Conservation (phyloP, 2,888 invertebrate species). For the Rhagonycha lutea region DNA sequence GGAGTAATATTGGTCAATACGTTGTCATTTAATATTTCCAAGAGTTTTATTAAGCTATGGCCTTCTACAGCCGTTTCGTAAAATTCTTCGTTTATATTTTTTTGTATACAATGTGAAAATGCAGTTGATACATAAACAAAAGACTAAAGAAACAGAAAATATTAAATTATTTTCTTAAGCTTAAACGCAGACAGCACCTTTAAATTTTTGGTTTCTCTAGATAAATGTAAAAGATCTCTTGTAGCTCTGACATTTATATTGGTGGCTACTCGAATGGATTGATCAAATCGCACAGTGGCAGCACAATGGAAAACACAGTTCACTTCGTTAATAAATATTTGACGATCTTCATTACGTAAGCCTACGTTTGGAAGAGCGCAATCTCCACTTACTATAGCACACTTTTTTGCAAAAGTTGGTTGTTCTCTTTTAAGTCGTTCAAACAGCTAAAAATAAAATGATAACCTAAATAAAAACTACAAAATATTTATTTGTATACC, state of each 20-base stretch:
- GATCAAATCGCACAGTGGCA: slow-evolving; percentile 61
- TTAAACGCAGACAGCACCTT: slow-evolving; percentile 52
- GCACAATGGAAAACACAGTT: slow-evolving; percentile 56
- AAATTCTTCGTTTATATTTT: slow-evolving; percentile 47
- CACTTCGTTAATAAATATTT: slow-evolving; percentile 56
- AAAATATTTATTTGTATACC: slow-evolving; percentile 53
- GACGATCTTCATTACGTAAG: slow-evolving; percentile 55
- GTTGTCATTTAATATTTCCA: slow-evolving; percentile 49
- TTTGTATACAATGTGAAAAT: slow-evolving; percentile 38
- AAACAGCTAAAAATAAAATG: slow-evolving; percentile 54
- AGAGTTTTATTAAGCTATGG: slow-evolving; percentile 50
- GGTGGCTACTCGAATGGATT: slow-evolving; percentile 56
- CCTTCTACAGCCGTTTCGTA: slow-evolving; percentile 57
- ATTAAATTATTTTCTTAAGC: not conserved
- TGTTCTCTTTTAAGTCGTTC: slow-evolving; percentile 54
- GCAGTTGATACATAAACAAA: slow-evolving; percentile 45
- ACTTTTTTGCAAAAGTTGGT: slow-evolving; percentile 55
- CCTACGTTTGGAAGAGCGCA: slow-evolving; percentile 56
- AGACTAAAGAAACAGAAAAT: slow-evolving; percentile 5
- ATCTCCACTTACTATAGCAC: slow-evolving; percentile 60
- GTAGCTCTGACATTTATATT: slow-evolving; percentile 59
- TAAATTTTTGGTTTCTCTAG: slow-evolving; percentile 60
- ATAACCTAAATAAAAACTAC: too few relatives aligned
- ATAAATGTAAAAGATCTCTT: slow-evolving; percentile 55
- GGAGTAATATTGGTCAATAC: slow-evolving; percentile 47